Evolutionary conservation across 2,797 vertebrate species (phyloP).

Genomic region (Chaetophractus vellerosus): DNA sequence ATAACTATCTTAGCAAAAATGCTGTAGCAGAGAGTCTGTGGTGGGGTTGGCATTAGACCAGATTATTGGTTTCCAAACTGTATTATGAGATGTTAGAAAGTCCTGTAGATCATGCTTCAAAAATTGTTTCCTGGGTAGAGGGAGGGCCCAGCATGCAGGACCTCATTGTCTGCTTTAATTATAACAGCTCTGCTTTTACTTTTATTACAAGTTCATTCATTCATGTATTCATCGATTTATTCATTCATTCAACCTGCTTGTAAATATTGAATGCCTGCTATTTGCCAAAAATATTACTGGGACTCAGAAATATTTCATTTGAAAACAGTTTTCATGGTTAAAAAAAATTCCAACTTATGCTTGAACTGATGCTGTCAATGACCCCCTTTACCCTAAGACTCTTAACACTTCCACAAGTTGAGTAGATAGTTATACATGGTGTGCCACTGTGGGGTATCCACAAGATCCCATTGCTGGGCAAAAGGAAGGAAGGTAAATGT

Average conservation of each 20-base stretch:
- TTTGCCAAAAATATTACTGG: background rate
- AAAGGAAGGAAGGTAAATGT: too few relatives aligned
- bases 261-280: background rate
- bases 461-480: too few relatives aligned
- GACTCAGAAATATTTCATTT: conserved; percentile 26
- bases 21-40: background rate
- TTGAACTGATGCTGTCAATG: background rate
- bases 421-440: too few relatives aligned
- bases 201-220: background rate
- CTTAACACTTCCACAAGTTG: background rate
- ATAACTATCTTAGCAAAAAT: conserved; percentile 11
- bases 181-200: background rate
- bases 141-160: background rate
- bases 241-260: conserved; percentile 1
- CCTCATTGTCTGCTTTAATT: background rate
- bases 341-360: background rate
- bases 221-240: background rate
- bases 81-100: background rate
- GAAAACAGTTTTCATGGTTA: background rate
- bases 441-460: too few relatives aligned
- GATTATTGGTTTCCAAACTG: background rate
- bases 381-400: background rate
- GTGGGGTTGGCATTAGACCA: background rate
- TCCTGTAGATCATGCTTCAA: background rate
- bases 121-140: background rate